Percentiles rank a stretch among this genome's conserved stretches.
Conservation (phyloP, 2,797 vertebrate genomes). For the Enteromius mattozi region DNA sequence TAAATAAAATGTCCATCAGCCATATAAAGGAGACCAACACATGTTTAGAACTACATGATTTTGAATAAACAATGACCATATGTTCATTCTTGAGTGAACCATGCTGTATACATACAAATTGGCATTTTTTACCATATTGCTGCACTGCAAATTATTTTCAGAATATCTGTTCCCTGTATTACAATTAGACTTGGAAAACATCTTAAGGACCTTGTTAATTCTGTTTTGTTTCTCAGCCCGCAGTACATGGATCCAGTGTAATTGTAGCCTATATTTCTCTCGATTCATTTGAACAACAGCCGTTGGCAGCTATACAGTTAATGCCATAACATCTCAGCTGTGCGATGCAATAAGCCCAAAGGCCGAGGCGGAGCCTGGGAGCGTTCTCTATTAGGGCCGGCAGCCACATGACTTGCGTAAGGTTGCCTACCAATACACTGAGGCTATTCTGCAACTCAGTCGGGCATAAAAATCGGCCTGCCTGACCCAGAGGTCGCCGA, state of each 20-base stretch:
- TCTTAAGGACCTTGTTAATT: not conserved
- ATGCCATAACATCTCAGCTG: slow-evolving; percentile 56
- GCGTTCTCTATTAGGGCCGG: slow-evolving; percentile 73
- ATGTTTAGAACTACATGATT: not conserved
- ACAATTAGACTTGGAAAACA: not conserved
- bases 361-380: slow-evolving; percentile 66
- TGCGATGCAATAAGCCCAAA: slow-evolving; percentile 53
- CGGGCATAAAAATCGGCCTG: slow-evolving; percentile 79
- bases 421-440: slow-evolving; percentile 73
- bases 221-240: not conserved
- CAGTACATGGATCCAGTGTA: not conserved
- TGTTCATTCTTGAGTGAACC: not conserved
- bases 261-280: slow-evolving; percentile 1
- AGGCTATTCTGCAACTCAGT: slow-evolving; percentile 76
- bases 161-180: not conserved
- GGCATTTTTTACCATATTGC: not conserved
- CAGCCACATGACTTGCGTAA: slow-evolving; percentile 76
- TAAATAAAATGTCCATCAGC: not conserved
- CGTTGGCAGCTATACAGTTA: slow-evolving; percentile 1
- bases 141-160: not conserved
- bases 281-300: not conserved
- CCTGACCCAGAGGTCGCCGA: slow-evolving; percentile 72
- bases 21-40: not conserved
- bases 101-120: not conserved
- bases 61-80: not conserved